Conservation (phyloP, 2,113 vertebrate genomes). For the Poeciliopsis prolifica region DNA sequence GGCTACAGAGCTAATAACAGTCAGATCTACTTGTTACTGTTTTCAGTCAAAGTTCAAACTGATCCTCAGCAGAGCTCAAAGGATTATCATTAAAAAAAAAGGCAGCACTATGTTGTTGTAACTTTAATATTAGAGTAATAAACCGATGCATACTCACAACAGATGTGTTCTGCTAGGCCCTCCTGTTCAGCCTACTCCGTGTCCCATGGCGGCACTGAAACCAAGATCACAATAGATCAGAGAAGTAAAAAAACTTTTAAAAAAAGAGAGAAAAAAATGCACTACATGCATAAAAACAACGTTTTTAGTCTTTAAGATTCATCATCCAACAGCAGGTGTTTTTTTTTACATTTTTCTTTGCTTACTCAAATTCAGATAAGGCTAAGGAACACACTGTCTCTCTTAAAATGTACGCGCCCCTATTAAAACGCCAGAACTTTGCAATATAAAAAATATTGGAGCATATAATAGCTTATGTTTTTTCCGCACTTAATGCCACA, state of each 20-base stretch:
- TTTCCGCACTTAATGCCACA: neutral
- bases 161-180: constrained; percentile 66
- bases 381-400: neutral
- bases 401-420: no score
- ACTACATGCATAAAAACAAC: neutral
- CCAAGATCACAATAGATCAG: constrained; percentile 10
- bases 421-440: neutral
- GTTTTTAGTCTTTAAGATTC: neutral
- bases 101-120: neutral
- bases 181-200: constrained; percentile 75
- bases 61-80: neutral
- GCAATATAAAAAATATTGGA: neutral
- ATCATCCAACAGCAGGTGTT: no score
- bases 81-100: neutral
- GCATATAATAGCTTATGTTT: neutral
- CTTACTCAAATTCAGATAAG: neutral
- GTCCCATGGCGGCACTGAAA: constrained; percentile 79
- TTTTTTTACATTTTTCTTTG: no score
- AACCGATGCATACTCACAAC: constrained; percentile 60
- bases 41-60: constrained; percentile 1
- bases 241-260: neutral
- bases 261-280: no score
- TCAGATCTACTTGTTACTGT: neutral
- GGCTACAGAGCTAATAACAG: constrained; percentile 6
- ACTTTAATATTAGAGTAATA: neutral